Evolutionary conservation across 2,797 vertebrate species (phyloP), one percentile per base, ranked within the genome.

Genomic region (Merluccius polli): DNA sequence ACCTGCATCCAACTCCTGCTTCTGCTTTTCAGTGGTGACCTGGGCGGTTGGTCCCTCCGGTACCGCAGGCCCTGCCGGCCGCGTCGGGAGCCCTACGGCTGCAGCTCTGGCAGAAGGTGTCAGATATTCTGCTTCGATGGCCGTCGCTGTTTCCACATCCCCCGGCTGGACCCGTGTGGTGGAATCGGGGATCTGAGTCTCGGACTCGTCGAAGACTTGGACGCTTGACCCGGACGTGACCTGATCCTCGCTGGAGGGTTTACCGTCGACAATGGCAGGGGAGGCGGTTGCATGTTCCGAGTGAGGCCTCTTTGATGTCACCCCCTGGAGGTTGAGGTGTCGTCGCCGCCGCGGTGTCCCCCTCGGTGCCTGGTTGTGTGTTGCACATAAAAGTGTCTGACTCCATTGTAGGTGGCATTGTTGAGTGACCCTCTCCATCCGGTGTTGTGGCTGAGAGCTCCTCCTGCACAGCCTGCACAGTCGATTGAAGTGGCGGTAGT

Each of bases 1-100:
- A 98, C 97, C 95, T 96, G 96, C 94, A 82, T 90, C 87, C 82
- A 94, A 86, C 48, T 85, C 94, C 84, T 88, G 48, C 15, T 1
- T 65, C 84, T 88, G 44, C 44, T 1, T 65, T 31, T 7, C 35
- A 85, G 93, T 79, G 85, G 91, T 94, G 73, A 92, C 70, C 87
- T 89, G 92, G 87, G 92, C 81, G 88, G 91, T 91, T 80, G 81
- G 86, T 86, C 86, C 85, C 74, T 84, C 78, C 79, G 85, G 52
- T 73, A 72, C 73, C 38, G 11, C 80, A 71, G 83, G 67, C 79
- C 75, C 70, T 65, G 88, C 73, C 76, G 83, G 70, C 78, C 83
- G 78, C 78, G 92, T 89, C 35, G 80, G 86, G 65, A 75, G 82
- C 68, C 84, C 75, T 78, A 86, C 81, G 59, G 89, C 69, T 21